Base-by-base conservation (phyloP, 2,888 invertebrate species). In the Torymus aiolomorphi region DNA sequence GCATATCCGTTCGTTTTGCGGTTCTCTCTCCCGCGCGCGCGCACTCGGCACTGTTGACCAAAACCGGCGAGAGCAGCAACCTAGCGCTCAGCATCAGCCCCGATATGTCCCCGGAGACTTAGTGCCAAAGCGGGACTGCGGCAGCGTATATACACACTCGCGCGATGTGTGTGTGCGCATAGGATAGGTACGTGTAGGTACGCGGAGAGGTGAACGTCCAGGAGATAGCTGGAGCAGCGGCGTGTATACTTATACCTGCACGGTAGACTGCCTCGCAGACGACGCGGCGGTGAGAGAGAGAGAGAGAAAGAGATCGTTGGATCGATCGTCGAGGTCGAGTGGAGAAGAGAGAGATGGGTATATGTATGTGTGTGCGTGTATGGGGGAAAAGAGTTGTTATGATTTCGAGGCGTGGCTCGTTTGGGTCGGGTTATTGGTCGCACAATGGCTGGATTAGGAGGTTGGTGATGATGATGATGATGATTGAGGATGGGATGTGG, bases 1-100 rank as follows among this genome's bases (percentile, higher is more conserved):
- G 73, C 84, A 84, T 81, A 86, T 87, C 86, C 86, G 85, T 83
- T 82, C 78, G 83, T 83, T 81, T 82, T 61, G 84, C 83, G 78
- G 78, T 80, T 63, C 67, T 76, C 13, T 52, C 74, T 14, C 49
- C 13, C 16, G 61, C 74, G 61, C 42, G 61, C 42, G 78, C 63
- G 59, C 24, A 13, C 62, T 73, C 84, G 82, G 82, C 82, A 83
- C 77, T 80, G 80, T 85, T 86, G 85, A 88, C 89, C 89, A 89
- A 88, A 89, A 85, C 83, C 78, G 86, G 89, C 87, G 88, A 85
- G 8, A 5, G 8, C 42, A 42, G 8, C 42, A 42, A 42, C 42
- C 42, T 42, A 42, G 42, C 5, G 42, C 8, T 42, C 42, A 42
- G 87, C 88, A 14, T 62, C 10, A 59, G 70, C 14, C 66, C 42